phyloP scores from a whole-genome alignment of 2,113 vertebrate species.

The Platysternon megacephalum region DNA sequence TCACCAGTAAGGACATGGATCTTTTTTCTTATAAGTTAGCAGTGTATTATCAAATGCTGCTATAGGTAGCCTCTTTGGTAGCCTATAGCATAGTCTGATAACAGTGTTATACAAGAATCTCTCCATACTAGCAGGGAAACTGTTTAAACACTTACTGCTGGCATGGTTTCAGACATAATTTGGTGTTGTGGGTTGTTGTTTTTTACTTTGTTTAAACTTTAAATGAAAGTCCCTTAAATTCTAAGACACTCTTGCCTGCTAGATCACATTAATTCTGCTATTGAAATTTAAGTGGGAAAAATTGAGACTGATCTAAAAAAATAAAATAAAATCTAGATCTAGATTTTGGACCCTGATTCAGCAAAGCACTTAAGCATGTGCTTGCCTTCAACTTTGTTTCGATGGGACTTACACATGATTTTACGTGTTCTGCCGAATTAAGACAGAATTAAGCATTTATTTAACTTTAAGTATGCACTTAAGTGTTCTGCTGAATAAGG shows the following conservation, averaged over 20 bases:
- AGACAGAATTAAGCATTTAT: too few species aligned
- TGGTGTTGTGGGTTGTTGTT: neutral
- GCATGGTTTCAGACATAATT: neutral
- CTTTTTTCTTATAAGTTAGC: neutral
- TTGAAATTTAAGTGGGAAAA: neutral
- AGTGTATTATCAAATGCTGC: neutral
- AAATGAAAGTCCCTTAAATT: neutral
- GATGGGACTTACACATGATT: too few species aligned
- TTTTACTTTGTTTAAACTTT: neutral
- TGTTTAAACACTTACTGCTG: neutral
- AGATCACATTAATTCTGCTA: neutral
- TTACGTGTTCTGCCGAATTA: too few species aligned
- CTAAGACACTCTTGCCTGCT: neutral
- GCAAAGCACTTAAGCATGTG: too few species aligned
- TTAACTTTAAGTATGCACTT: too few species aligned
- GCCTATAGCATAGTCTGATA: neutral
- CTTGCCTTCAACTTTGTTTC: too few species aligned
- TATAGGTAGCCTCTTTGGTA: neutral
- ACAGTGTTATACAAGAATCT: neutral
- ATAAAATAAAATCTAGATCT: too few species aligned
- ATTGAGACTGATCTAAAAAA: too few species aligned
- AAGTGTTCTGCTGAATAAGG: too few species aligned
- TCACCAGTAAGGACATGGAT: neutral
- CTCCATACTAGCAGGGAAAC: neutral
- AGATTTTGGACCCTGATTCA: too few species aligned